Base-by-base conservation (phyloP, 2,888 invertebrate species). In the Lissocephala sabroskyi region DNA sequence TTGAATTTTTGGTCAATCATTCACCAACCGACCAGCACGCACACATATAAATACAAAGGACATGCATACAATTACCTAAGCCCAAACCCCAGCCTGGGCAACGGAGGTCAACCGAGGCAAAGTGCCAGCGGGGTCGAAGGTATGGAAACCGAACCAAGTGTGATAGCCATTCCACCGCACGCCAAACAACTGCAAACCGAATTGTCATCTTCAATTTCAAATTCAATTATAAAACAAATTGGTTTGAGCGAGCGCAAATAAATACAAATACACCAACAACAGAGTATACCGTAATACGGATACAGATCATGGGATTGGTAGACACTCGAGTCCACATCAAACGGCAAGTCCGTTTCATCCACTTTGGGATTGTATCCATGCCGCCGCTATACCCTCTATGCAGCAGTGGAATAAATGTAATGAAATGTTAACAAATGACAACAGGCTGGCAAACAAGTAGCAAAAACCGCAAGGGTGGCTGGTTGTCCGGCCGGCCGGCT, bases 191-290 rank as follows among this genome's bases (percentile, higher is more conserved):
- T 59, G 71, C 50, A 67, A 78, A 79, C 65, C 78, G 71, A 75
- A 67, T n/a, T 79, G 75, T 79, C 80, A 79, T 81, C 80, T 81
- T 79, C 79, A 81, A 81, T 81, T 81, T 81, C 80, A 79, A 81
- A 81, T 81, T 81, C 81, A 81, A 81, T 81, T 81, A 81, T 78
- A 81, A 81, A 81, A 66, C 65, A 78, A 79, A 78, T 74, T 79
- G 79, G 64, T 61, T 75, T 59, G 71, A 67, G 73, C 57, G 71
- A 67, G 73, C 57, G 56, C 62, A 73, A 75, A 75, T 67, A 71
- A 73, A 70, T 61, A 60, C 46, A 37, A 37, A 41, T 13, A 53
- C 40, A 57, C 10, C 35, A 13, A 41, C 17, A 30, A n/a, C 11
- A 32, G 7, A 41, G 32, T 7, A 18, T 49, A 40, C n/a, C 5